Conservation (phyloP, 2,797 vertebrate species). For the Artibeus lituratus region DNA sequence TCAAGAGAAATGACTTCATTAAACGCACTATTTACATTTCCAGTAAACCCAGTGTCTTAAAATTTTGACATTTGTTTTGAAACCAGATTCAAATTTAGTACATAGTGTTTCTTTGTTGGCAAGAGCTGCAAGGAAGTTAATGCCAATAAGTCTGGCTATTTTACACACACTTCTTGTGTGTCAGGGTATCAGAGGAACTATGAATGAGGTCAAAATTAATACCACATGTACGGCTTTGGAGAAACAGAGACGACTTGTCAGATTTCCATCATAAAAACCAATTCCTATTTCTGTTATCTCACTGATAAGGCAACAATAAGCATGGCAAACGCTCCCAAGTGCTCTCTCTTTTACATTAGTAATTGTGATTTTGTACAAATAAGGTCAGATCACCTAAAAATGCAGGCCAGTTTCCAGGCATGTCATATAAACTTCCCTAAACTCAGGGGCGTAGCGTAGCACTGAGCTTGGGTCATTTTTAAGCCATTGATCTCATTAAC, state of each 20-base stretch:
- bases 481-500: neutral
- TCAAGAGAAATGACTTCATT: conserved; percentile 17
- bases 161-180: conserved; percentile 46
- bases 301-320: conserved; percentile 46
- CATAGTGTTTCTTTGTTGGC: conserved; percentile 64
- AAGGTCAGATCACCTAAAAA: conserved; percentile 34
- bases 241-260: conserved; percentile 11
- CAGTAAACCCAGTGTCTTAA: conserved; percentile 56
- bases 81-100: conserved; percentile 73
- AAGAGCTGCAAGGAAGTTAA: conserved; percentile 64
- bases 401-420: neutral
- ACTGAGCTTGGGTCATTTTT: neutral
- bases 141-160: conserved; percentile 58
- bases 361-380: conserved; percentile 40
- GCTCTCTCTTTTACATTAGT: conserved; percentile 48
- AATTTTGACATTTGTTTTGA: conserved; percentile 74
- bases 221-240: conserved; percentile 64
- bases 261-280: conserved; percentile 68
- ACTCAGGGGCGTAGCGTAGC: neutral
- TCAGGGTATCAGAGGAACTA: conserved; percentile 65
- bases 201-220: conserved; percentile 72
- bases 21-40: conserved; percentile 66
- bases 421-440: neutral
- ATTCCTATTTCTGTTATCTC: conserved; percentile 61
- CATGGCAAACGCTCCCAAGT: neutral